Conservation (phyloP, 2,888 invertebrate genomes). For the Empis livida region DNA sequence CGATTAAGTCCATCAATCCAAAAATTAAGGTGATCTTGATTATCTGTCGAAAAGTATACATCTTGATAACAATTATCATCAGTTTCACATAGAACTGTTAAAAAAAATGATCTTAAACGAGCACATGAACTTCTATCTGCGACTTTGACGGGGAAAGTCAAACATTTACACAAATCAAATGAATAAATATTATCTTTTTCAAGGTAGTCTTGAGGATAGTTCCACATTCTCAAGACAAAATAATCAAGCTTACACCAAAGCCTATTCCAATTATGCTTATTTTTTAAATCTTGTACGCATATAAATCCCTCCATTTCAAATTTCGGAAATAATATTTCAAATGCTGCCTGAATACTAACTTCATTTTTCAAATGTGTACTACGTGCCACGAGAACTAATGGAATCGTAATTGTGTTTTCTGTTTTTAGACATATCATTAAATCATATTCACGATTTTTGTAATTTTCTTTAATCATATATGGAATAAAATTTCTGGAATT, state of each 20-base stretch:
- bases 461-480: conserved; percentile 16
- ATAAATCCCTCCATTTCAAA: conserved; percentile 36
- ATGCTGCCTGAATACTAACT: conserved; percentile 14
- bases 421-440: conserved; percentile 23
- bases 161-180: conserved; percentile 34
- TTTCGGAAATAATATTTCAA: conserved; percentile 10
- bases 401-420: conserved; percentile 17
- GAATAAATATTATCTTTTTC: conserved; percentile 26
- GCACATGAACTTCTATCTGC: conserved; percentile 38
- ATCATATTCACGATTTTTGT: conserved; percentile 1
- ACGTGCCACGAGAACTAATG: conserved; percentile 17
- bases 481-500: conserved; percentile 22
- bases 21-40: conserved; percentile 32
- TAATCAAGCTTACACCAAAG: conserved; percentile 41
- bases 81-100: conserved; percentile 20
- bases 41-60: conserved; percentile 37
- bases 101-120: conserved; percentile 34
- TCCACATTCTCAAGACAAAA: conserved; percentile 37
- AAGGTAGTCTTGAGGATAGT: conserved; percentile 37
- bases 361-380: conserved; percentile 24
- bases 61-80: neutral
- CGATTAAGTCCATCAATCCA: conserved; percentile 39
- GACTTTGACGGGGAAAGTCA: conserved; percentile 22
- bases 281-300: conserved; percentile 36
- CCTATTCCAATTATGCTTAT: conserved; percentile 39